A percentile compares a stretch with the other conserved stretches of the same genome.
Conservation (phyloP, 2,113 vertebrate genomes). For the Vulpes ferrilata region DNA sequence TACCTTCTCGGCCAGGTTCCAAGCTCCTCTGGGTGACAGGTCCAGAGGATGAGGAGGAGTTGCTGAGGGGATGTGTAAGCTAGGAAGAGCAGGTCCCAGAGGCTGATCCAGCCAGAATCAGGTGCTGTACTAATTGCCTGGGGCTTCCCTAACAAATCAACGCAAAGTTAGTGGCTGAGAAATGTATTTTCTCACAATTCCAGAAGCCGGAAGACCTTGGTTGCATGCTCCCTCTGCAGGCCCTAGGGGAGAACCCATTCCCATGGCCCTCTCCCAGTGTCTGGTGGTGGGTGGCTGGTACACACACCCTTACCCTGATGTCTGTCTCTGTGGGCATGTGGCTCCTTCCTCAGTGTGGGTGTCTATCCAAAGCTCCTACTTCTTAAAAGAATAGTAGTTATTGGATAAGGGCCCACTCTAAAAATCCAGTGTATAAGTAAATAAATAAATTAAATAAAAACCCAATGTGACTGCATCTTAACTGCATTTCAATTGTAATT, state of each 20-base stretch:
- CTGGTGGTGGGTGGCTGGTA: not conserved
- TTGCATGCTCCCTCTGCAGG: not conserved
- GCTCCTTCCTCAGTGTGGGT: not conserved
- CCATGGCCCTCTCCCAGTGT: not conserved
- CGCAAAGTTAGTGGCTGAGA: not conserved
- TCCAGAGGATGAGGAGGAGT: not conserved
- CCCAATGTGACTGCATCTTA: not conserved
- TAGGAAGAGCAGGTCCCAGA: not conserved
- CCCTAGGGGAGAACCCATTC: fast-evolving
- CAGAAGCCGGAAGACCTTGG: not conserved
- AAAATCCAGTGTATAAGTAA: not conserved
- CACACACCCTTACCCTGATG: fast-evolving
- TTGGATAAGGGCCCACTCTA: not conserved
- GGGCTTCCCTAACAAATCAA: not conserved
- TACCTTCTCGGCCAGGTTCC: fast-evolving
- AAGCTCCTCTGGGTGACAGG: not conserved
- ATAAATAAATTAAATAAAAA: not conserved
- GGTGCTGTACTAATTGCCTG: not conserved
- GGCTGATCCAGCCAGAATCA: not conserved
- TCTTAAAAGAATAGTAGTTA: not conserved
- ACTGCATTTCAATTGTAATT: not conserved
- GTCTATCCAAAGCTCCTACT: not conserved
- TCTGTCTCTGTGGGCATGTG: not conserved
- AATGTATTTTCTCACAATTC: too few relatives aligned
- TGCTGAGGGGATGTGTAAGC: not conserved